These are phyloP conservation scores for Pollachius pollachius DNA, from an alignment of 2,113 vertebrate species.

Conservation along the genomic window DNA sequence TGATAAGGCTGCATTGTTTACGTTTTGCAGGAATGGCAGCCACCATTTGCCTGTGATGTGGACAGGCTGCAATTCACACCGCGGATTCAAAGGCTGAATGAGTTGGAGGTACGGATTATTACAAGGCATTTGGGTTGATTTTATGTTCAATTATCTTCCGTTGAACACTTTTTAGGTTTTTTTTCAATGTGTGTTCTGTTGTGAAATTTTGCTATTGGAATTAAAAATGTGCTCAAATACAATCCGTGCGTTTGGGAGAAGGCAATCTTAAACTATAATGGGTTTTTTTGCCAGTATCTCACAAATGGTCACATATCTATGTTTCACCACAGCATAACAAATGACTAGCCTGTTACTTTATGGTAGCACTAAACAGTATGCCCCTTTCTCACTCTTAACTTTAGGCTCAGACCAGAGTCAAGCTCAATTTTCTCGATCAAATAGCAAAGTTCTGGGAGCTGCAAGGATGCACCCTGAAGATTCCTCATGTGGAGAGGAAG, in stretches of 20 bases:
- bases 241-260: not conserved
- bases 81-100: constrained; percentile 96
- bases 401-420: constrained; percentile 96
- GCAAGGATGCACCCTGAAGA: constrained; percentile 95
- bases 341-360: not conserved
- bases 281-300: not conserved
- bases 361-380: not conserved
- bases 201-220: not conserved
- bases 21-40: constrained; percentile 89
- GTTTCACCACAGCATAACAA: not conserved
- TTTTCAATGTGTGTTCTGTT: not conserved
- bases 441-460: constrained; percentile 99
- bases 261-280: not conserved
- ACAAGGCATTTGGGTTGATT: not conserved
- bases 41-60: constrained; percentile 95
- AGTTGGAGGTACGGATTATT: constrained; percentile 83
- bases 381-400: constrained; percentile 7
- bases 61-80: constrained; percentile 97
- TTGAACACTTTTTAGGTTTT: not conserved
- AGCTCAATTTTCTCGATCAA: constrained; percentile 97
- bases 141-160: not conserved
- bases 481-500: constrained; percentile 95
- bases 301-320: not conserved
- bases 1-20: constrained; percentile 12
- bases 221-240: not conserved